phyloP scores from a whole-genome alignment of 2,888 invertebrate genomes.

The Thecophora atra region DNA sequence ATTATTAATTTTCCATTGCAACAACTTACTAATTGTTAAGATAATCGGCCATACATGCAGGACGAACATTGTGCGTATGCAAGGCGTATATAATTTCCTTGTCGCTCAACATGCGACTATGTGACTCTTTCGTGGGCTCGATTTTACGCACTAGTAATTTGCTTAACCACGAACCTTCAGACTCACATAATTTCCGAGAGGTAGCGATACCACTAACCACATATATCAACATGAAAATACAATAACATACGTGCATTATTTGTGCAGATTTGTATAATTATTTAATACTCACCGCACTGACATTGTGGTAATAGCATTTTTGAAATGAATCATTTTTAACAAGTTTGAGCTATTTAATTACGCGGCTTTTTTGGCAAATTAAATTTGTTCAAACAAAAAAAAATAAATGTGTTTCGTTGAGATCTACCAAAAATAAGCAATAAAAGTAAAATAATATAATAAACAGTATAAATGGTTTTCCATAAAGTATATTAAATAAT shows the following conservation, averaged over 20 bases:
- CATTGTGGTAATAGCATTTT: conserved; percentile 43
- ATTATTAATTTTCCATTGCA: not conserved
- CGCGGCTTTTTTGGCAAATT: not conserved
- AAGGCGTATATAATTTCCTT: conserved; percentile 96
- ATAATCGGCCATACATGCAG: conserved; percentile 87
- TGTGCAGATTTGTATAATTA: no score
- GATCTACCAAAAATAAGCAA: no score
- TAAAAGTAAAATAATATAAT: no score
- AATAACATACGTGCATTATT: not conserved
- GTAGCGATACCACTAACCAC: conserved; percentile 54
- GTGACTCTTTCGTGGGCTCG: conserved; percentile 94
- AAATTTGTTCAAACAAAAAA: not conserved
- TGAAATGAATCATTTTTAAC: conserved; percentile 46
- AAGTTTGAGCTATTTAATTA: not conserved
- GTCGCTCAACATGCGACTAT: conserved; percentile 95
- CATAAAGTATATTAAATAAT: no score
- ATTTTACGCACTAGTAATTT: conserved; percentile 89
- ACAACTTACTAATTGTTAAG: conserved; percentile 86
- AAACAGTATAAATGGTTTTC: no score
- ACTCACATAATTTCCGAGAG: conserved; percentile 49
- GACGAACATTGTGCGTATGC: conserved; percentile 93
- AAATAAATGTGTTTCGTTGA: not conserved
- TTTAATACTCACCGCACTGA: conserved; percentile 47
- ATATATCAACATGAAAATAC: conserved; percentile 8
- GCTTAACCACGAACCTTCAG: conserved; percentile 83